Base-by-base conservation (phyloP, 2,113 vertebrate genomes). In the Grammomys dolichurus region DNA sequence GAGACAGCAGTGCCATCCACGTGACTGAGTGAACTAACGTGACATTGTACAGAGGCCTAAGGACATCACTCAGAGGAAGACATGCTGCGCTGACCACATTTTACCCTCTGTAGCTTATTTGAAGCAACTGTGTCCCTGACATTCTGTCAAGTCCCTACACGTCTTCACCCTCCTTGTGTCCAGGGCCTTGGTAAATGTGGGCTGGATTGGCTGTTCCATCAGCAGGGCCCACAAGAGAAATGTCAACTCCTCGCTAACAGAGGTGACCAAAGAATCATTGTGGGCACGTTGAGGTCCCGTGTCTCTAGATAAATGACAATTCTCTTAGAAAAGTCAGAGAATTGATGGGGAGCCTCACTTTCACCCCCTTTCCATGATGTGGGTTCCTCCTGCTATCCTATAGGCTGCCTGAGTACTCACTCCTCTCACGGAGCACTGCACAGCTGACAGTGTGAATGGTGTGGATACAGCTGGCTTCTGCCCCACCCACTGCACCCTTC, bases 351-450 rank as follows among this genome's bases (percentile, higher is more conserved):
- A 67, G 7, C 60, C 69, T 87, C 80, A 20, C 48, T 20, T 19
- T 28, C 22, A n/a, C 14, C 26, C 72, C n/a, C 28, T 54, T 60
- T 31, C 54, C 16, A 24, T 2, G 2, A 82, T 26, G 26, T 1
- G 0, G 77, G 77, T 6, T 24, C 14, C 20, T 54, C 54, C 56
- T 56, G 24, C 36, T 33, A 11, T 76, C 69, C 33, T 36, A 3
- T 0, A 14, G 46, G 63, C 60, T 19, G 12, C 1, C 1, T 31
- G 20, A 13, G 6, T 36, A 28, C 20, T 12, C 7, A 16, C 19
- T 56, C 73, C 90, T 10, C 5, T 0, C 2, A 0, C 0, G 0
- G 70, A 9, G 19, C 48, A 13, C 9, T 12, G 1, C 67, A 28
- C 19, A 63, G 43, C 31, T 17, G 0, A 65, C 14, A 72, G 75